A percentile compares a stretch with the other conserved stretches of the same genome.
Evolutionary conservation across 2,888 invertebrate species (phyloP).

Genomic region (Carpatolechia fugitivella): DNA sequence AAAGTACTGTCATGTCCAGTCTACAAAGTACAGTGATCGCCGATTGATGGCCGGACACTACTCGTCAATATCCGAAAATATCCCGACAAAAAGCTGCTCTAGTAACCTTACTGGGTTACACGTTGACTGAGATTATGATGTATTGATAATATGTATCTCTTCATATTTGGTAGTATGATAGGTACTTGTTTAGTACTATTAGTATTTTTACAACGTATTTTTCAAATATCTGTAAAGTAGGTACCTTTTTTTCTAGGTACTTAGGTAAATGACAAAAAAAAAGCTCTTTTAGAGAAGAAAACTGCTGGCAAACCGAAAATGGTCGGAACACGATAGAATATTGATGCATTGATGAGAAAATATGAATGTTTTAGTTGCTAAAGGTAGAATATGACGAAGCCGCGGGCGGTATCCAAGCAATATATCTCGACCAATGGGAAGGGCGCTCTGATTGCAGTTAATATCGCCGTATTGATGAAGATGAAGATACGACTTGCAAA

Average conservation of each 20-base stretch:
- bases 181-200: too few species aligned
- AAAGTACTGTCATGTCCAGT: constrained; percentile 57
- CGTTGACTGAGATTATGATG: neutral
- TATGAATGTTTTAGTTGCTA: too few species aligned
- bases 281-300: too few species aligned
- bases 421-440: constrained; percentile 3
- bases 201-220: too few species aligned
- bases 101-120: neutral
- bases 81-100: constrained; percentile 4
- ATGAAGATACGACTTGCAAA: constrained; percentile 30
- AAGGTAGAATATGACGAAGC: neutral
- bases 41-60: constrained; percentile 58
- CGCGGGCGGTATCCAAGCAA: neutral
- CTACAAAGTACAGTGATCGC: constrained; percentile 71
- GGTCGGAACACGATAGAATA: too few species aligned
- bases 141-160: neutral
- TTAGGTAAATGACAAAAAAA: too few species aligned
- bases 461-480: constrained; percentile 33
- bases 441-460: constrained; percentile 28
- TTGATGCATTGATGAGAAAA: too few species aligned
- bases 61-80: constrained; percentile 50
- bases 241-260: too few species aligned
- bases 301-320: too few species aligned
- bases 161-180: too few species aligned
- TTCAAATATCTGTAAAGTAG: too few species aligned